Evolutionary conservation across 2,888 invertebrate genomes (phyloP).

Genomic region (Nomada fabriciana): DNA sequence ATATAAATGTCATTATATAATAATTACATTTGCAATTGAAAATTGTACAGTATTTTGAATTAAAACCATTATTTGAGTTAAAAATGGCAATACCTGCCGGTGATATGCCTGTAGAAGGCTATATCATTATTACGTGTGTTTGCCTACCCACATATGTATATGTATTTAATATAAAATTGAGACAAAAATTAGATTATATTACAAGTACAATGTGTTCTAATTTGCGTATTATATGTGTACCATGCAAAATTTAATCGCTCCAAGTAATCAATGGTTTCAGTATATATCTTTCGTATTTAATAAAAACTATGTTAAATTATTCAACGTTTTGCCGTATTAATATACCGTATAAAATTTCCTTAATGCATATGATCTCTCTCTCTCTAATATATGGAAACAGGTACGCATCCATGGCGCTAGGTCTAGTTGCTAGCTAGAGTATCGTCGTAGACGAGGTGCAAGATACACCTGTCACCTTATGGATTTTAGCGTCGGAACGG

Average conservation of each 20-base stretch:
- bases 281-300: neutral
- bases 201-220: neutral
- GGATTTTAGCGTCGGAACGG: too few species aligned
- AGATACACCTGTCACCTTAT: too few species aligned
- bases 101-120: neutral
- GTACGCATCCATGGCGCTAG: too few species aligned
- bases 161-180: slow-evolving; percentile 20
- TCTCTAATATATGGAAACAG: too few species aligned
- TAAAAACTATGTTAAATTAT: slow-evolving; percentile 4
- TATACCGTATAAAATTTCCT: too few species aligned
- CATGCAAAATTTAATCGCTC: neutral
- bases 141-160: neutral
- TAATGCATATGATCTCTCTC: too few species aligned
- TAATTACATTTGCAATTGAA: neutral
- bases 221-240: slow-evolving; percentile 10
- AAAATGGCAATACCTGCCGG: neutral
- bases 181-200: neutral
- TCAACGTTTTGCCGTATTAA: neutral
- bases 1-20: slow-evolving; percentile 8
- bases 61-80: neutral
- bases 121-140: neutral
- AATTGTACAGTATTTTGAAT: slow-evolving; percentile 4
- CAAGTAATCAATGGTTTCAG: neutral
- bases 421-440: too few species aligned
- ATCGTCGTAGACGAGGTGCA: too few species aligned